Evolutionary conservation across 2,113 vertebrate species (phyloP).

Genomic region (Pelodiscus sinensis): DNA sequence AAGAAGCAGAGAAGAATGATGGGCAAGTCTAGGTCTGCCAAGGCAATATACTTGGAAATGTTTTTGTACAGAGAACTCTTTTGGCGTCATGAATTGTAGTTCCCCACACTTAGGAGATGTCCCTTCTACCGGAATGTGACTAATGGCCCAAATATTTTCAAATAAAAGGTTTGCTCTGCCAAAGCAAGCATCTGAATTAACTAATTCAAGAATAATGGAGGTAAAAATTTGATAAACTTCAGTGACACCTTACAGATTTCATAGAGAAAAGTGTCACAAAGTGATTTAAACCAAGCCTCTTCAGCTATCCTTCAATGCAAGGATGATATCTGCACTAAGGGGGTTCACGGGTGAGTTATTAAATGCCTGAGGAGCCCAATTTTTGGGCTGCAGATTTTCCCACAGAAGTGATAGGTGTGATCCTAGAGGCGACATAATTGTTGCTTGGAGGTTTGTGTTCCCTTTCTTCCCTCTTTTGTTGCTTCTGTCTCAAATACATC

Average conservation of each 20-base stretch:
- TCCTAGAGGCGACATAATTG: too few species aligned
- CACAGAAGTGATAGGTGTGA: too few species aligned
- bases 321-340: too few species aligned
- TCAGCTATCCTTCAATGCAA: too few species aligned
- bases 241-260: neutral
- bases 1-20: neutral
- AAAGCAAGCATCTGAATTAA: neutral
- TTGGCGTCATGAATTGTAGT: neutral
- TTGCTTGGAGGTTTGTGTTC: too few species aligned
- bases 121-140: too few species aligned
- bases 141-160: too few species aligned
- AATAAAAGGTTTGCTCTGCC: neutral
- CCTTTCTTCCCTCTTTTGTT: too few species aligned
- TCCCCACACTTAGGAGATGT: neutral
- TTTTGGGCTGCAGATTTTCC: too few species aligned
- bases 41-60: neutral
- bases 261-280: neutral
- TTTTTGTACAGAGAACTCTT: neutral
- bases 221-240: neutral
- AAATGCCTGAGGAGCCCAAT: too few species aligned
- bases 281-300: neutral
- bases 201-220: neutral
- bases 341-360: too few species aligned
- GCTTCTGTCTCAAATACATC: too few species aligned
- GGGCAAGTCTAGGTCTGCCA: neutral